Evolutionary conservation across 2,797 vertebrate species (phyloP), one percentile per base, ranked within the genome.

Genomic region (Rousettus madagascariensis): DNA sequence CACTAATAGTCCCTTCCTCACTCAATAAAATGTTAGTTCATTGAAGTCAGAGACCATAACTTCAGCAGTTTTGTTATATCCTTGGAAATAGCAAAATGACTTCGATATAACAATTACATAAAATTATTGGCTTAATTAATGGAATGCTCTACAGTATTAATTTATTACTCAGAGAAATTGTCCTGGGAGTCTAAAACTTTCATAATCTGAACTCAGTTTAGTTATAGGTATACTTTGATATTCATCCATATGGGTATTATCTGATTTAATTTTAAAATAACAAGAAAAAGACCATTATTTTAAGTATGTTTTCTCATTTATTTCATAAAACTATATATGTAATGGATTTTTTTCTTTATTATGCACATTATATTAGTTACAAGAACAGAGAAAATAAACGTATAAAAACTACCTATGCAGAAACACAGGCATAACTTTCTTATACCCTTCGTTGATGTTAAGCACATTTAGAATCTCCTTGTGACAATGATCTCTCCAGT

Each of bases 1-100:
- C 15, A 69, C 8, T 79, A 79, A 20, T 36, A 49, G 38, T 41
- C 7, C 3, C 5, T 72, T 49, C 28, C 10, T 89, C 19, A 90
- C 1, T 4, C 22, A 68, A 20, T 61, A 77, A 69, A 86, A 3
- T 55, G 0, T 57, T 57, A 69, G 20, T 1, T 78, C 20, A 8
- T 57, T 74, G 30, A 77, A 4, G 6, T 87, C 22, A 63, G 36
- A 30, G 5, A 55, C 6, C 19, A 46, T 49, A 86, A 71, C 8
- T 59, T 87, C 6, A 83, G 30, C 15, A n/a, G 7, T 51, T 87
- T 75, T 57, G 1, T 72, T 72, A 61, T 72, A 11, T 63, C 7
- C 30, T 91, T 69, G 4, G 28, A 93, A 95, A 92, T 30, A 86
- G 4, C 11, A 93, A 94, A 94, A 83, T 74, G 3, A 30, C 10